Evolutionary conservation across 2,888 invertebrate species (phyloP).

Genomic region (Hyposoter dolosus): DNA sequence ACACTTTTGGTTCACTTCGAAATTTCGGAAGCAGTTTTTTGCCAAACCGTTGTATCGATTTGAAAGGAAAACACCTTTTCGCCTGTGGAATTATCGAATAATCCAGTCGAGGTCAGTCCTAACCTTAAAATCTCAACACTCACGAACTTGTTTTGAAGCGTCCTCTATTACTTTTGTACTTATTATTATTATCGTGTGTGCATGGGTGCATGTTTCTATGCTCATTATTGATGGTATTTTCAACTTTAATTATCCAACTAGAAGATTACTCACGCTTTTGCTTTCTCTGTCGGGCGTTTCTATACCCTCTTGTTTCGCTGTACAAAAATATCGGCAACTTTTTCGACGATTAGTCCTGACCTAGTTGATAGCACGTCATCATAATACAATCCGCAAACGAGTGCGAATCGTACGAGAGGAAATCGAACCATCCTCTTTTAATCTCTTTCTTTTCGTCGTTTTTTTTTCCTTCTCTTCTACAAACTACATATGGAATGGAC

Average conservation of each 20-base stretch:
- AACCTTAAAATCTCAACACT: not conserved
- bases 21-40: not conserved
- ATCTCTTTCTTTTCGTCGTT: not conserved
- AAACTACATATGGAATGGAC: not conserved
- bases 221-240: slow-evolving; percentile 45
- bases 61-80: not conserved
- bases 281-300: slow-evolving; percentile 33
- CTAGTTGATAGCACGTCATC: slow-evolving; percentile 60
- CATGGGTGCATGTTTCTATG: slow-evolving; percentile 24
- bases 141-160: not conserved
- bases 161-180: slow-evolving; percentile 15
- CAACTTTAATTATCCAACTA: slow-evolving; percentile 31
- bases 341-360: slow-evolving; percentile 63
- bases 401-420: slow-evolving; percentile 19
- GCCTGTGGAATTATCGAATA: not conserved
- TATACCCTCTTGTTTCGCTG: not conserved
- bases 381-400: slow-evolving; percentile 18
- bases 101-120: not conserved
- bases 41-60: not conserved
- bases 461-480: not conserved
- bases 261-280: slow-evolving; percentile 24
- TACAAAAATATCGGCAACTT: slow-evolving; percentile 45
- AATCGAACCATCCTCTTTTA: slow-evolving; percentile 2
- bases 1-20: not conserved
- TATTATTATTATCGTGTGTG: not conserved